Evolutionary conservation across 2,797 vertebrate species (phyloP), one percentile per base, ranked within the genome.

Genomic region (Agapornis canus): DNA sequence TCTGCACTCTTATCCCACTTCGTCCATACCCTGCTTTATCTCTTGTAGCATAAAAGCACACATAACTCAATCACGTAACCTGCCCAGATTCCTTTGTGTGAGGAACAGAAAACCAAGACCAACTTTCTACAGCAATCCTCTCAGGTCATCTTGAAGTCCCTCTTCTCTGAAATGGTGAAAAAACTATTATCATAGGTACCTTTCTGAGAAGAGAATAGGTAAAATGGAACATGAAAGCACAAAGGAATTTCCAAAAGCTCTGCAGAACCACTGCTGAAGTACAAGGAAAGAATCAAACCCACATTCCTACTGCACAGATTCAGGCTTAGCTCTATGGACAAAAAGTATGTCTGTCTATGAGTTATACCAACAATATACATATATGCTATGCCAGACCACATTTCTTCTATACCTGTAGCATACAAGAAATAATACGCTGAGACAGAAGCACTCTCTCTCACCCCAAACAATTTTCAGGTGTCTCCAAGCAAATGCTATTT

Each of bases 291-390:
- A 51, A 84, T 6, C 21, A 35, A 60, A 14, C 56, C 6, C n/a
- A 57, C 13, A 42, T 16, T 71, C 22, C 54, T 61, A 29, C n/a
- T 40, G 0, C 2, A 25, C 13, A 51, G 40, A 56, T 39, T 49
- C 11, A 32, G 20, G 40, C 15, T 49, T 76, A 27, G 59, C 26
- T 79, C 39, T 31, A 20, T 1, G 17, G 45, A 79, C 39, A 59
- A 83, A 69, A 35, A 19, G 0, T 5, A 6, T 3, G 5, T 5
- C 45, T 37, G n/a, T 16, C 43, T 29, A 23, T 6, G 7, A 1
- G 0, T 25, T 47, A 71, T 1, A 47, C 20, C 43, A 76, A 63
- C 9, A 63, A 40, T 3, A 79, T 7, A 59, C 5, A 37, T 4
- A 75, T 9, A 63, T 5, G 14, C 19, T 42, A 15, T 4, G 27